Evolutionary conservation across 2,797 vertebrate species (phyloP).

Genomic region (Sparus aurata): DNA sequence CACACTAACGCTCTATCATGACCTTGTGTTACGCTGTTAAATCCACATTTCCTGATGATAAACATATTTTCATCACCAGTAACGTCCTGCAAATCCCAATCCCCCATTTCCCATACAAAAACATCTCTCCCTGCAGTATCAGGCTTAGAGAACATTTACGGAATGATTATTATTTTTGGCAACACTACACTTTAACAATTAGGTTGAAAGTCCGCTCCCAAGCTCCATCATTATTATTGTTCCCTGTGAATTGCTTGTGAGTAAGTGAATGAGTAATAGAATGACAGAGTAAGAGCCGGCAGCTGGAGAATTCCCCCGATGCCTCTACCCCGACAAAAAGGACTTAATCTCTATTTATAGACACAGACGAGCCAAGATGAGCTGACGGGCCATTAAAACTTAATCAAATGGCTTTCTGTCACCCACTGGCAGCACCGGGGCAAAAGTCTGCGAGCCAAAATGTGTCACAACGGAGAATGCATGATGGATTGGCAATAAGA

Average conservation of each 20-base stretch:
- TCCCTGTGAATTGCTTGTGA: slow-evolving; percentile 13
- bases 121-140: not conserved
- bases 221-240: slow-evolving; percentile 17
- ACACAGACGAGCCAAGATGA: slow-evolving; percentile 23
- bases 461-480: not conserved
- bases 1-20: not conserved
- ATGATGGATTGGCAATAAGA: not conserved
- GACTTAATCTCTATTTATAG: slow-evolving; percentile 72
- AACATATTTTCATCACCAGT: slow-evolving; percentile 51
- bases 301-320: slow-evolving; percentile 21
- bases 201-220: slow-evolving; percentile 26
- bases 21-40: slow-evolving; percentile 27
- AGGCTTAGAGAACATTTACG: slow-evolving; percentile 42
- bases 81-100: slow-evolving; percentile 36
- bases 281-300: not conserved
- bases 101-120: slow-evolving; percentile 9
- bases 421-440: not conserved
- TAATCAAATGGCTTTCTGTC: slow-evolving; percentile 64
- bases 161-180: slow-evolving; percentile 45
- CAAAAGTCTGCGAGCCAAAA: not conserved
- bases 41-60: slow-evolving; percentile 41
- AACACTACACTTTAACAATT: slow-evolving; percentile 32
- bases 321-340: slow-evolving; percentile 37
- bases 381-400: slow-evolving; percentile 63
- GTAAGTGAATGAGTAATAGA: slow-evolving; percentile 22